Evolutionary conservation across 2,888 invertebrate species (phyloP), one percentile per base, ranked within the genome.

Genomic region (Euplexia lucipara): DNA sequence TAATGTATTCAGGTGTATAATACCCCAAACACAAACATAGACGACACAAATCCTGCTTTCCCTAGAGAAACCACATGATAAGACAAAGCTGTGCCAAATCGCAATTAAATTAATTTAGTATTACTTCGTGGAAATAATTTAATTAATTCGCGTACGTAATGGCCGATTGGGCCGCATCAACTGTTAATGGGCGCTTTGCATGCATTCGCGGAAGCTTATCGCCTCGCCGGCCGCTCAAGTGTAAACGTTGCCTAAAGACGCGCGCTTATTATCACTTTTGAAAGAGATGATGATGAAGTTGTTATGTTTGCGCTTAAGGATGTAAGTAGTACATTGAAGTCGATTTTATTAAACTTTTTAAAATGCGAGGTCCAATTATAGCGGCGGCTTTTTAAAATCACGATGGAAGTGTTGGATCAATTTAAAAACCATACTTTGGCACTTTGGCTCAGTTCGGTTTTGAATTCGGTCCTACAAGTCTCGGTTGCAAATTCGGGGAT

Each of bases 131-230:
- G 73, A 69, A 80, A 80, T 76, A 75, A 76, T 80, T 79, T 71
- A 73, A 75, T 78, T 70, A 82, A 82, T 58, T 57, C 64, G 80
- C 75, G n/a, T 47, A 41, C 42, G 54, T 74, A 81, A 81, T 82
- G 78, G 80, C 81, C 75, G 59, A 75, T 67, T 79, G 56, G 3
- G 51, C 68, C 56, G 65, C 64, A 66, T 70, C 73, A 63, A 57
- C 52, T 18, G 52, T 66, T 83, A 82, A 83, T 80, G 80, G 68
- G 49, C 74, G 47, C 58, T 76, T 83, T 66, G 83, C 83, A 82
- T 82, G 83, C 64, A 42, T 82, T 83, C 79, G 74, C 76, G 73
- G 83, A 83, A 83, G 74, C 74, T 74, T 69, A 70, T 75, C 76
- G 52, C 52, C 20, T 44, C 58, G 65, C 59, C 35, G 35, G 69